These are phyloP conservation scores for Epinephelus lanceolatus DNA, from an alignment of 2,113 vertebrate genomes.

Conservation along the genomic window DNA sequence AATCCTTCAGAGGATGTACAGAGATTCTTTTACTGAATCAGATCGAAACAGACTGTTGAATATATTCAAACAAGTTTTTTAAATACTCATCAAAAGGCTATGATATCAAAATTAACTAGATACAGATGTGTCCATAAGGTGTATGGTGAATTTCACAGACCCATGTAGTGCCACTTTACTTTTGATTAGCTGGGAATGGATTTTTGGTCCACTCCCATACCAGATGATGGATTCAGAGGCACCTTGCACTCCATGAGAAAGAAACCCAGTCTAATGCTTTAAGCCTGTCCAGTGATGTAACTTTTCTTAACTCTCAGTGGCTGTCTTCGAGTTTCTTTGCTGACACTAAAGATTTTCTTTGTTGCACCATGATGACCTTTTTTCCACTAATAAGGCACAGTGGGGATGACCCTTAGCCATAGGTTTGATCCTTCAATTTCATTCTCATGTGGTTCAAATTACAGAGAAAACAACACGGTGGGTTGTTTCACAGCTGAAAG, in stretches of 20 bases:
- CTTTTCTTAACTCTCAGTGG: conserved; percentile 7
- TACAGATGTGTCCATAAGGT: not conserved
- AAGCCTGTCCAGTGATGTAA: conserved; percentile 23
- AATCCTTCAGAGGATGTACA: not conserved
- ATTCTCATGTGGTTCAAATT: conserved; percentile 68
- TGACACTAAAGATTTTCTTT: conserved; percentile 39
- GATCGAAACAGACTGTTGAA: not conserved
- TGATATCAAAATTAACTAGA: not conserved
- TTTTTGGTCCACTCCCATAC: not conserved
- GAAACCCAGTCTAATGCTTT: conserved; percentile 3
- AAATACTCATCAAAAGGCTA: not conserved
- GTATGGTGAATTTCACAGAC: not conserved
- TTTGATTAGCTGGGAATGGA: not conserved
- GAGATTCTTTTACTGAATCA: not conserved
- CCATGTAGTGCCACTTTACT: not conserved
- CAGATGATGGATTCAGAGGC: not conserved
- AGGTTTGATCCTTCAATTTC: conserved; percentile 22
- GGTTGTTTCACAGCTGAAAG: conserved; percentile 46
- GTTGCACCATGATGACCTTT: conserved; percentile 50
- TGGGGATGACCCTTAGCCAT: conserved; percentile 43
- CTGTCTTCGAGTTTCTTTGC: conserved; percentile 28
- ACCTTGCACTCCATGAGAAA: not conserved
- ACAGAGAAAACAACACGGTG: conserved; percentile 45
- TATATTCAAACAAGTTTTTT: not conserved
- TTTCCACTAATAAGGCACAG: conserved; percentile 51